Base-by-base conservation (phyloP, 2,888 invertebrate species). In the Lymantria dispar region DNA sequence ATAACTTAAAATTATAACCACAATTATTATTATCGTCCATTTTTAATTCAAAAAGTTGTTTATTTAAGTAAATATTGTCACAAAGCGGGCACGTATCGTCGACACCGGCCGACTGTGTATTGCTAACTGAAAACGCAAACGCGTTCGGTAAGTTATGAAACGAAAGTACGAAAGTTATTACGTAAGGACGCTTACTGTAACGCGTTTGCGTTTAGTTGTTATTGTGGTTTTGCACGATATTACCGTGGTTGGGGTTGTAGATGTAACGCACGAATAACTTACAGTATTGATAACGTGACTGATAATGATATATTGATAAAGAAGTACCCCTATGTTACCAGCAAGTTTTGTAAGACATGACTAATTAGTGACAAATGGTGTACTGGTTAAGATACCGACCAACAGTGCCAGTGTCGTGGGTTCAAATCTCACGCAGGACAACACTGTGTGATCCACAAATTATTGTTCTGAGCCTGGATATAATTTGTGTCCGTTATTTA, bases 101-200 rank as follows among this genome's bases (percentile, higher is more conserved):
- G 53, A 36, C 36, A 13, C 52, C 65, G 63, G 54, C 60, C 60
- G 62, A 60, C 52, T 41, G 66, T 51, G 53, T 38, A 43, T 50
- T 53, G 56, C 43, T 54, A 58, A 67, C 67, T 67, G 67, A 68
- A 68, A 65, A 62, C 66, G 53, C 48, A 52, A 62, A 65, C 68
- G 52, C 54, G 51, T 47, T 12, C 8, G n/a, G 54, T 47, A 51
- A 56, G 60, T 65, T 65, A 60, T 66, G 49, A 60, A 65, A 62
- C 60, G 66, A 65, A 67, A 67, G 69, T 62, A 62, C 58, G 69
- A 65, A 67, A 67, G 67, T 62, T 43, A 58, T 62, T 62, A 58
- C 56, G 54, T 59, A 66, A 62, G 46, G 50, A 41, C 47, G 50
- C 51, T 22, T 22, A 45, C 50, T 62, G 46, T 60, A 68, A 60